A percentile compares a stretch with the other conserved stretches of the same genome.
These are phyloP conservation scores for Cryptophagus acutangulus DNA, from an alignment of 2,888 invertebrate genomes.

Conservation along the genomic window DNA sequence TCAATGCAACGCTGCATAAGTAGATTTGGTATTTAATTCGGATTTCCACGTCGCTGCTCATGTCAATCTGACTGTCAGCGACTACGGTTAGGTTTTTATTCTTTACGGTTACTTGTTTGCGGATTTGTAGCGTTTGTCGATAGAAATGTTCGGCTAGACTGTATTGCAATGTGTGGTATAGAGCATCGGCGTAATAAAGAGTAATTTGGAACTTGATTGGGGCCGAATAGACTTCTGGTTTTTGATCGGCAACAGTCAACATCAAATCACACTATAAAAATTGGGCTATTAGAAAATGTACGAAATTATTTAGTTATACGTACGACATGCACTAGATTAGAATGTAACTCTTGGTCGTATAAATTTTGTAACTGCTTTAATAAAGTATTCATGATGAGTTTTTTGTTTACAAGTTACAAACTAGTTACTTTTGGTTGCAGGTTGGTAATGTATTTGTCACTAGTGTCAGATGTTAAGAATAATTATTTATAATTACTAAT, in stretches of 20 bases:
- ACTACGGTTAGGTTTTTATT: constrained; percentile 45
- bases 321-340: constrained; percentile 67
- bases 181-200: constrained; percentile 69
- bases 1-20: constrained; percentile 61
- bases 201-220: no score
- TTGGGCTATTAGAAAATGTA: not conserved
- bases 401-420: no score
- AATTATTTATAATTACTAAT: no score
- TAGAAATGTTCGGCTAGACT: constrained; percentile 64
- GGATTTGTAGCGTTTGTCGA: constrained; percentile 59
- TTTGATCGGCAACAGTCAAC: constrained; percentile 61
- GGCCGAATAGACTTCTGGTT: no score
- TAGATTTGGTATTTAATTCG: constrained; percentile 72
- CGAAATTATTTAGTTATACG: constrained; percentile 33
- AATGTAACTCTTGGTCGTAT: constrained; percentile 66
- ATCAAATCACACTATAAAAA: constrained; percentile 59
- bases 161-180: constrained; percentile 62
- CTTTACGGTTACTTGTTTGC: constrained; percentile 58
- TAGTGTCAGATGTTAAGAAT: no score
- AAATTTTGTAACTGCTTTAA: constrained; percentile 65
- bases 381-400: constrained; percentile 52
- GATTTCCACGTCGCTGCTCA: constrained; percentile 60
- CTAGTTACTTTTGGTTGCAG: no score
- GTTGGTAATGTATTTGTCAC: no score
- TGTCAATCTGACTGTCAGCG: constrained; percentile 49